Conservation (phyloP, 2,797 vertebrate species). For the Amniataba percoides region DNA sequence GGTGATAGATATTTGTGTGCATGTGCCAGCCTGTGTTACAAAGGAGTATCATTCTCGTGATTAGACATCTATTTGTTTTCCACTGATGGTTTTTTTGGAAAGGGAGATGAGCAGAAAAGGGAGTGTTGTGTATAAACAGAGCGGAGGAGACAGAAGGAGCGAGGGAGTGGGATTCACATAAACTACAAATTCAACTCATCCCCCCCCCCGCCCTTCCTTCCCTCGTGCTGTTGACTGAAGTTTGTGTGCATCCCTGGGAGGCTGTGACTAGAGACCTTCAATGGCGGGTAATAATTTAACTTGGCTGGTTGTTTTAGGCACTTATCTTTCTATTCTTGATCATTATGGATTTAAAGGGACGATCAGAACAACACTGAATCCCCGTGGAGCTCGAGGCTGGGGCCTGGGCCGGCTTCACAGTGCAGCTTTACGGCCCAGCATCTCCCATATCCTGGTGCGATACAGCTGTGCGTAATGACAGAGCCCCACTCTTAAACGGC, state of each 20-base stretch:
- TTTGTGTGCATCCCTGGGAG: constrained; percentile 60
- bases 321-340: constrained; percentile 67
- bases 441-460: constrained; percentile 71
- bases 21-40: constrained; percentile 18
- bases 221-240: constrained; percentile 50
- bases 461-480: constrained; percentile 83
- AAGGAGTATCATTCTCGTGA: constrained; percentile 36
- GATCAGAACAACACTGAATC: constrained; percentile 56
- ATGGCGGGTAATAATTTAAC: constrained; percentile 65
- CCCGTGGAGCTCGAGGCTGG: constrained; percentile 62
- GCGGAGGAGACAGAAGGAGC: constrained; percentile 46
- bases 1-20: constrained; percentile 16
- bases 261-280: constrained; percentile 55
- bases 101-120: constrained; percentile 39
- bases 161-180: constrained; percentile 66
- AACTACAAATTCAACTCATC: constrained; percentile 78
- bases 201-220: neutral
- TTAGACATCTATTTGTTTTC: constrained; percentile 56
- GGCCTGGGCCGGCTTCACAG: constrained; percentile 46
- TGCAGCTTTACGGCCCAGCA: constrained; percentile 71
- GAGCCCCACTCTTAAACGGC: constrained; percentile 74
- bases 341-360: constrained; percentile 62
- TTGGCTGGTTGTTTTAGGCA: constrained; percentile 60
- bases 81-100: constrained; percentile 46
- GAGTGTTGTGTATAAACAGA: constrained; percentile 69